Evolutionary conservation across 2,888 invertebrate genomes (phyloP), one percentile per base, ranked within the genome.

Genomic region (Synanthedon vespiformis): DNA sequence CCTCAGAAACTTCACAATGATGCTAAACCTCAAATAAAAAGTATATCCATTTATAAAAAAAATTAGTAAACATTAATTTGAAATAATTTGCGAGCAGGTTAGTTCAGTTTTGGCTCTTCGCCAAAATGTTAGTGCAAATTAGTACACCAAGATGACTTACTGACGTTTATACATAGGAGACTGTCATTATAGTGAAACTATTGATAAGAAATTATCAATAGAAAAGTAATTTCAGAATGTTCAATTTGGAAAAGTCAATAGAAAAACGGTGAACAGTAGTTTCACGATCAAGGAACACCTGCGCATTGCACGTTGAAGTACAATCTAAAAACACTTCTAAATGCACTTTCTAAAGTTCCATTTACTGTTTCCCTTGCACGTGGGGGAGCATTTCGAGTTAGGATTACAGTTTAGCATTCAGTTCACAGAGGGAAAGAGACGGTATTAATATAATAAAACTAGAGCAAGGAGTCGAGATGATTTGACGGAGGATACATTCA

Each of bases 251-350:
- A 67, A 56, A 52, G 27, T 68, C 67, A 68, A 71, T 65, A 66
- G 58, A 64, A 64, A 66, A 67, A 64, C 12, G 59, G 53, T 61
- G 55, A 70, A 71, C 68, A 68, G 63, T 58, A 66, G 63, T 68
- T 74, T 67, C 62, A 68, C 64, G 68, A 70, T 66, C 64, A 63
- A 56, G 58, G 63, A 68, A 63, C 74, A 77, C 70, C 72, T 77
- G 74, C 65, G 57, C 61, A 53, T 59, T 59, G 57, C 51, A 34
- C 44, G 51, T 60, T 54, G 54, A 56, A 58, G 58, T 61, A 65
- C 71, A 74, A 72, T 72, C 70, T 61, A 74, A 76, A 71, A 71
- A 59, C 66, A 70, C 61, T 72, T 70, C 65, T 74, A 73, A 71
- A 62, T 66, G 65, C 70, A 72, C 66, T 71, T 71, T 67, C 58